A percentile compares a stretch with the other conserved stretches of the same genome.
phyloP scores from a whole-genome alignment of 1,140 invertebrate genomes.

The Cotesia vestalis region DNA sequence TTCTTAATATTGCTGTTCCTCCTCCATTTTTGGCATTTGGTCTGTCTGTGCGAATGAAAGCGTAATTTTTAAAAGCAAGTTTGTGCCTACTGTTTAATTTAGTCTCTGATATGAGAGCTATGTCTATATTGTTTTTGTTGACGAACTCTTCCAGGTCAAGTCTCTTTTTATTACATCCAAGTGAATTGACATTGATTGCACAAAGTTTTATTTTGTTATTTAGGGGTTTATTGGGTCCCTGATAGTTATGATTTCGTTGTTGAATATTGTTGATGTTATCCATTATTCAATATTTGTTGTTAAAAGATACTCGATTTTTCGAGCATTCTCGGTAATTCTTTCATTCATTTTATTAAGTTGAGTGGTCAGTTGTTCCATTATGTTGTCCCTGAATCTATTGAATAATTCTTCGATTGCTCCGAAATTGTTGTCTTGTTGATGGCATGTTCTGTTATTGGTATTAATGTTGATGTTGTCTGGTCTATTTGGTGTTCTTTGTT shows the following conservation, averaged over 20 bases:
- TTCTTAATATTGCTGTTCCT: conserved; percentile 29
- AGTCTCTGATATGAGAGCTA: conserved; percentile 22
- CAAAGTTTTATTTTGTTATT: neutral
- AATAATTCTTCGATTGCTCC: too few species aligned
- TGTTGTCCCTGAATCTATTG: too few species aligned
- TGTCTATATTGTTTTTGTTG: neutral
- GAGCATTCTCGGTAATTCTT: neutral
- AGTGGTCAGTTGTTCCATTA: too few species aligned
- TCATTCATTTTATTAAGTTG: too few species aligned
- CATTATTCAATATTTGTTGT: neutral
- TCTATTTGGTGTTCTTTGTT: too few species aligned
- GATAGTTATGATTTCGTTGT: neutral
- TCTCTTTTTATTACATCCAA: conserved; percentile 5
- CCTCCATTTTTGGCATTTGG: conserved; percentile 8
- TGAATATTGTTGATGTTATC: neutral
- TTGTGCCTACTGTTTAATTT: conserved; percentile 23
- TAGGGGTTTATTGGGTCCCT: too few species aligned
- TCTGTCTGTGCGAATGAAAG: conserved; percentile 24
- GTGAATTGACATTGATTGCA: conserved; percentile 33
- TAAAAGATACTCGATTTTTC: neutral
- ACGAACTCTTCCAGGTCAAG: conserved; percentile 17
- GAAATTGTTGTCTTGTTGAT: too few species aligned
- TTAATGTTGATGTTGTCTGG: too few species aligned
- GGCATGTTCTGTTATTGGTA: too few species aligned
- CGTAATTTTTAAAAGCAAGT: conserved; percentile 7